These are phyloP conservation scores for Hypomesus transpacificus DNA, from an alignment of 2,113 vertebrate species.

Conservation along the genomic window DNA sequence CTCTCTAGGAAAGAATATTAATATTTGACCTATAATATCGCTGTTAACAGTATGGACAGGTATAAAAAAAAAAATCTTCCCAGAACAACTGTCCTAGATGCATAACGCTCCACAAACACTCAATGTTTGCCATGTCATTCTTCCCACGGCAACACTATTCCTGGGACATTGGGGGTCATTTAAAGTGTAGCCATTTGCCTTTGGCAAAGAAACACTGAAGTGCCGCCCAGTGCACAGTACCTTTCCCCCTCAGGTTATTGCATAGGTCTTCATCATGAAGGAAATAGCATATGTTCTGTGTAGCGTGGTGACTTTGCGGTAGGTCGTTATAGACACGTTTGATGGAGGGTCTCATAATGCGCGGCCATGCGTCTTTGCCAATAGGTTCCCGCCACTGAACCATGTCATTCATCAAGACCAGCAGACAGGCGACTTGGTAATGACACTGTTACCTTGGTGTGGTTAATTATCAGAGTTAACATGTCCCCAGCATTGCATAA, in stretches of 20 bases:
- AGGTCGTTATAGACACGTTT: conserved; percentile 34
- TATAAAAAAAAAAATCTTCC: no score
- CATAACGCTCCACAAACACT: no score
- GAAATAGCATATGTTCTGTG: conserved; percentile 18
- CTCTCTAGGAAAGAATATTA: no score
- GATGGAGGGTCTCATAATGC: conserved; percentile 28
- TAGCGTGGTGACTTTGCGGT: conserved; percentile 29
- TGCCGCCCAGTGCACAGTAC: not conserved
- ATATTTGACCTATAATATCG: no score
- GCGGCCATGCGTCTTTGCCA: conserved; percentile 13
- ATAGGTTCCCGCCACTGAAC: conserved; percentile 18
- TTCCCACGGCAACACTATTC: not conserved
- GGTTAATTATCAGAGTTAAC: conserved; percentile 46
- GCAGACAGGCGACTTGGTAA: conserved; percentile 22
- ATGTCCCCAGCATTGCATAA: conserved; percentile 26
- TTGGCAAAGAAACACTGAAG: not conserved
- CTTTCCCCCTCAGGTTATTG: conserved; percentile 25
- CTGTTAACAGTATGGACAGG: no score
- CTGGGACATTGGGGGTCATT: conserved; percentile 3
- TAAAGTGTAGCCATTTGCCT: conserved; percentile 11
- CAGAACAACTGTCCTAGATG: no score
- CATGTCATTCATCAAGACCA: conserved; percentile 22
- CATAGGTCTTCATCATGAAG: conserved; percentile 21
- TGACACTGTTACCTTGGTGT: conserved; percentile 37
- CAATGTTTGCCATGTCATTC: no score